phyloP scores from a whole-genome alignment of 2,888 invertebrate genomes.

The Cybosia mesomella region DNA sequence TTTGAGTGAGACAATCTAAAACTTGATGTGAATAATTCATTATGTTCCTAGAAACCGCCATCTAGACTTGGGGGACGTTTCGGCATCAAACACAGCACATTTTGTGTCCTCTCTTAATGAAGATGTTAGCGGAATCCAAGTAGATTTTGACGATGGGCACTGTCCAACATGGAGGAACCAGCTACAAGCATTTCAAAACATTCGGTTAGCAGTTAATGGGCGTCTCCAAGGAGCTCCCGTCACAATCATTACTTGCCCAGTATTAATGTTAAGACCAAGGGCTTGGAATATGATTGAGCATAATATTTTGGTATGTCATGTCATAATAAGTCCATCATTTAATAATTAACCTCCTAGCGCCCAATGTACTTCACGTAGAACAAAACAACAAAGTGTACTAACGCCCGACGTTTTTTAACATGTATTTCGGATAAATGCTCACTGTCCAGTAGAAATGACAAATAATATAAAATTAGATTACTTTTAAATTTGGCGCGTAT shows the following conservation, averaged over 20 bases:
- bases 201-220: slow-evolving; percentile 85
- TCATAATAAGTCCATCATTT: neutral
- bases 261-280: slow-evolving; percentile 89
- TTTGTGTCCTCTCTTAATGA: slow-evolving; percentile 85
- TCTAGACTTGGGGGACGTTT: slow-evolving; percentile 89
- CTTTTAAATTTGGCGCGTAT: too few relatives aligned
- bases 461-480: too few relatives aligned
- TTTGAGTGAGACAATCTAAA: neutral
- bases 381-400: too few relatives aligned
- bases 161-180: slow-evolving; percentile 91
- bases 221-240: slow-evolving; percentile 81
- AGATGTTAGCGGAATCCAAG: slow-evolving; percentile 88
- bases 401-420: too few relatives aligned
- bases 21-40: neutral
- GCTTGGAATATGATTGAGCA: slow-evolving; percentile 92
- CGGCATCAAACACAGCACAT: slow-evolving; percentile 87
- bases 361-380: too few relatives aligned
- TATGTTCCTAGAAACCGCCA: slow-evolving; percentile 81
- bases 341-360: too few relatives aligned
- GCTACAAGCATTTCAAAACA: slow-evolving; percentile 88
- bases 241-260: slow-evolving; percentile 84
- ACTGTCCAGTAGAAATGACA: too few relatives aligned
- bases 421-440: too few relatives aligned
- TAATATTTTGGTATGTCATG: slow-evolving; percentile 83
- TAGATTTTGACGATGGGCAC: slow-evolving; percentile 91